Evolutionary conservation across 1,140 invertebrate species (phyloP), one percentile per base, ranked within the genome.

Genomic region (Zaprionus ornatus): DNA sequence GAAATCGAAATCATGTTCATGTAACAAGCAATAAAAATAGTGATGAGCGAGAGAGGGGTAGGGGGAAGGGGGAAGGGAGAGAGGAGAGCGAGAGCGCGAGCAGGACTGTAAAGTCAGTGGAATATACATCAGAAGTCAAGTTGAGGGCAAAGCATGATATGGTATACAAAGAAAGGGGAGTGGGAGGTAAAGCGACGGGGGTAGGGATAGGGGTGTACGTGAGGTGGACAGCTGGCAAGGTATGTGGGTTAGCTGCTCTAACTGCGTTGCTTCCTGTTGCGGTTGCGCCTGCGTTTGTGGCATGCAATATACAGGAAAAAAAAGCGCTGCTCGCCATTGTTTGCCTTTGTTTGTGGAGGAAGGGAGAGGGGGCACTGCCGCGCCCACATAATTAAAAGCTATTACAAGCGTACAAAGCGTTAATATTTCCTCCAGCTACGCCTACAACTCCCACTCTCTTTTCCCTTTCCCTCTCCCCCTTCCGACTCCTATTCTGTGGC

Each of bases 301-400:
- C 21, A 73, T 67, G 63, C 61, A 54, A 52, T 65, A 62, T 27
- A 45, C 9, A 29, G n/a, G 6, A 29, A 17, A 7, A 42, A 42
- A 42, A 40, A 42, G n/a, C 40, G 15, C 15, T 9, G 40, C n/a
- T n/a, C 40, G 35, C 27, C 65, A 56, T 69, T 68, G 71, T 60
- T 68, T 25, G 29, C 6, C 5, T 29, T 40, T 32, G 29, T n/a
- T 6, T 21, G 50, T 23, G 12, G 52, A 12, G 21, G 40, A 2
- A 32, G 25, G n/a, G 4, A 23, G 13, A 48, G 15, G 10, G 7
- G 27, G 29, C 29, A 32, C 29, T 25, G 54, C 29, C 55, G 76
- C 72, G 73, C 84, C 84, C 74, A 88, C 85, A 73, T 90, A 84
- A 88, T 88, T 90, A 88, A 88, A 88, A 90, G 67, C 81, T 72